phyloP scores from a whole-genome alignment of 2,888 invertebrate genomes.

The Epinotia bilunana region DNA sequence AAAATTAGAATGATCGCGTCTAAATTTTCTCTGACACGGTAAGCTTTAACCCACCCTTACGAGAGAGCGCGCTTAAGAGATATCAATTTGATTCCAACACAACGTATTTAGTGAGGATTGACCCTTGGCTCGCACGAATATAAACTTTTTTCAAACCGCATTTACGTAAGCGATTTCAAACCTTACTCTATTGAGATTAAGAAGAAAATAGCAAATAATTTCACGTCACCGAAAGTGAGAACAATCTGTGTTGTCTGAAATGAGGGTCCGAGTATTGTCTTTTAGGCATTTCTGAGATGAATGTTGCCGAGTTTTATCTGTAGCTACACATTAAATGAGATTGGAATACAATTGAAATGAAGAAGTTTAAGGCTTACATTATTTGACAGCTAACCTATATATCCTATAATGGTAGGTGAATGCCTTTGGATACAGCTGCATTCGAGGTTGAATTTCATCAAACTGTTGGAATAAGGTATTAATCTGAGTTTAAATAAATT shows the following conservation, averaged over 20 bases:
- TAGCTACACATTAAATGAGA: not conserved
- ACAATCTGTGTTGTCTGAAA: conserved; percentile 24
- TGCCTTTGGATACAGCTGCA: too few relatives aligned
- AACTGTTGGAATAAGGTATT: too few relatives aligned
- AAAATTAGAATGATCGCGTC: not conserved
- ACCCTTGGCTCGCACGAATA: conserved; percentile 3
- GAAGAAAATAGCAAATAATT: not conserved
- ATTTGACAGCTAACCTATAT: too few relatives aligned
- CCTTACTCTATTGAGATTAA: not conserved
- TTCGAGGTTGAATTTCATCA: too few relatives aligned
- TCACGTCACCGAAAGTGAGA: not conserved
- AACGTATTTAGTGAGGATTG: not conserved
- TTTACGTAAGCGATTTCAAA: not conserved
- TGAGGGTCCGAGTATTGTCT: conserved; percentile 20
- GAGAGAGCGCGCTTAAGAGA: not conserved
- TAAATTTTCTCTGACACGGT: not conserved
- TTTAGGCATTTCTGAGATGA: conserved; percentile 22
- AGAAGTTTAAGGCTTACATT: too few relatives aligned
- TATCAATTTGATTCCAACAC: not conserved
- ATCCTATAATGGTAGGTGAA: too few relatives aligned
- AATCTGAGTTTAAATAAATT: too few relatives aligned
- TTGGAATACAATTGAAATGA: not conserved
- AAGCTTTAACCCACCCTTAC: not conserved
- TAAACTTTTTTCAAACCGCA: conserved; percentile 7
- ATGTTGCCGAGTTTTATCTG: not conserved